Evolutionary conservation across 1,140 invertebrate species (phyloP), one percentile per base, ranked within the genome.

Genomic region (Pantala flavescens): DNA sequence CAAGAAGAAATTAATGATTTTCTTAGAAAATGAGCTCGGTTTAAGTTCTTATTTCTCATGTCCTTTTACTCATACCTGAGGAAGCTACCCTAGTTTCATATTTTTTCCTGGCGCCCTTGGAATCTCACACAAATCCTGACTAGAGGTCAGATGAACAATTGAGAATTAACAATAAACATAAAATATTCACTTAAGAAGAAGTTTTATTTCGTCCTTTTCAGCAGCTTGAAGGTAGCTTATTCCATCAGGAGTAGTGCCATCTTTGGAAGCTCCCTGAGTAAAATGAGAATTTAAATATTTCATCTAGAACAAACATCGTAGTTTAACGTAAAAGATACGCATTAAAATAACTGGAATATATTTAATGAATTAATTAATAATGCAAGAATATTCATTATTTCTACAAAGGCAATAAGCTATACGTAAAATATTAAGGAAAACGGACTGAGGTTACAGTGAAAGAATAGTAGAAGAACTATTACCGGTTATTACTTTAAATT

Each of bases 171-270:
- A 63, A 21, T 21, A 63, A 63, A 63, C 49, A 42, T 36, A 43
- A 55, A 24, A 23, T n/a, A 24, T 73, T 77, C 74, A 84, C 76
- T 82, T 82, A 63, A 93, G 83, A 23, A 93, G 85, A 78, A 87
- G 86, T 84, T 93, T 94, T 77, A 97, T 97, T 85, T 97, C 95
- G 77, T 92, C 90, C 82, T 92, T 96, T 82, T 98, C 95, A 19
- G 95, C 94, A 77, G 91, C 93, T 78, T 96, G 92, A 74, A 94
- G 82, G 82, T 96, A 97, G 77, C 87, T 90, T 73, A 86, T 89
- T 23, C 95, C 95, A 84, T 96, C 93, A 70, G 95, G 95, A 63
- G 94, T 91, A 78, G 87, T 86, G 11, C 93, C 94, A 83, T 88
- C 86, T 83, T 92, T 94, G 77, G 88, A 88, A 75, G 95, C 95